Percentiles rank a stretch among this genome's conserved stretches.
These are phyloP conservation scores for Porphyrio hochstetteri DNA, from an alignment of 2,113 vertebrate genomes.

Conservation along the genomic window DNA sequence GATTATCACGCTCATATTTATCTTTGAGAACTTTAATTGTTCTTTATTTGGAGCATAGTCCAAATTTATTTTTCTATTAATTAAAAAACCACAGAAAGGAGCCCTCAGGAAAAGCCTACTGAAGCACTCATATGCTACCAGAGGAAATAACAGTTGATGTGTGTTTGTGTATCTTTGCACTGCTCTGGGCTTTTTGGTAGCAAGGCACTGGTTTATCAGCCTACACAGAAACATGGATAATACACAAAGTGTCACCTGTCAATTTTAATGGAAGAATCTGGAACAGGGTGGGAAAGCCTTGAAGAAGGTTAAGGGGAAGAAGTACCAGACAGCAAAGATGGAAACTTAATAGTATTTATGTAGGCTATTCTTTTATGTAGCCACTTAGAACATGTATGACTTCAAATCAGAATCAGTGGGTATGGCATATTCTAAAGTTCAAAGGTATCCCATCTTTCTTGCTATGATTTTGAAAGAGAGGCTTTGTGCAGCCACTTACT, in stretches of 20 bases:
- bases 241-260: neutral
- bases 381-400: neutral
- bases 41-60: neutral
- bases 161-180: neutral
- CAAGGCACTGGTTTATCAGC: neutral
- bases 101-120: neutral
- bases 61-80: slow-evolving; percentile 26
- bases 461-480: neutral
- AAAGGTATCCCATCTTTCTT: neutral
- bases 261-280: neutral
- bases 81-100: slow-evolving; percentile 7
- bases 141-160: neutral
- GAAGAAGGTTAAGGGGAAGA: neutral
- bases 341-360: neutral
- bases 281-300: neutral
- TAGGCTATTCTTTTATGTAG: neutral
- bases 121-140: neutral
- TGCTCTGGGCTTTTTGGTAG: neutral
- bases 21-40: neutral
- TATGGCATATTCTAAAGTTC: neutral
- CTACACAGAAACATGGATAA: neutral
- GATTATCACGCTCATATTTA: neutral
- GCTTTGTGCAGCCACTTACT: neutral
- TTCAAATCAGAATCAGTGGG: neutral
- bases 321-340: neutral